Evolutionary conservation across 2,888 invertebrate genomes (phyloP).

Genomic region (Oligia latruncula): DNA sequence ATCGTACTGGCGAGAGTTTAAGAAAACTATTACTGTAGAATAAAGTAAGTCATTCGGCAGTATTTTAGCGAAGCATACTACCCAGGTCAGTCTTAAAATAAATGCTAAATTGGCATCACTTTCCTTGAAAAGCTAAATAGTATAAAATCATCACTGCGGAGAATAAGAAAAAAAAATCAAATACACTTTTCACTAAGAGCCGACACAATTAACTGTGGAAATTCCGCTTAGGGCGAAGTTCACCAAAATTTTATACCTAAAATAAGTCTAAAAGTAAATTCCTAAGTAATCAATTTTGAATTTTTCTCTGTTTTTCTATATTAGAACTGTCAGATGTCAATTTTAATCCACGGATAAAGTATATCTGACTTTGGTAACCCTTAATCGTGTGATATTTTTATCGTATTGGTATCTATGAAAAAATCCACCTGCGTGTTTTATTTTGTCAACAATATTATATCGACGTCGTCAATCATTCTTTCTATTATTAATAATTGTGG

Average conservation of each 20-base stretch:
- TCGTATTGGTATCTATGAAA: neutral
- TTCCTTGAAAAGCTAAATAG: neutral
- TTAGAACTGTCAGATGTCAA: no score
- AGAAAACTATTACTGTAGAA: neutral
- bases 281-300: no score
- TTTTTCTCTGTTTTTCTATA: no score
- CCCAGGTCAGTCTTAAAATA: neutral
- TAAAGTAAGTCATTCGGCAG: neutral
- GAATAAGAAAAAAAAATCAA: neutral
- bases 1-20: neutral
- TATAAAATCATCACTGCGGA: neutral
- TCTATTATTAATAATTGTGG: neutral
- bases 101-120: neutral
- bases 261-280: no score
- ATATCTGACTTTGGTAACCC: no score
- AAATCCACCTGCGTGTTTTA: neutral
- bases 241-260: no score
- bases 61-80: neutral
- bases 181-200: neutral
- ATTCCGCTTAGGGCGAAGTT: neutral
- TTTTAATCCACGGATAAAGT: no score
- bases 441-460: neutral
- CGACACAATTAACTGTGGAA: neutral
- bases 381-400: slow-evolving; percentile 14
- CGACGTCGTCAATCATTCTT: neutral